Base-by-base conservation (phyloP, 2,113 vertebrate genomes). In the Archocentrus centrarchus region DNA sequence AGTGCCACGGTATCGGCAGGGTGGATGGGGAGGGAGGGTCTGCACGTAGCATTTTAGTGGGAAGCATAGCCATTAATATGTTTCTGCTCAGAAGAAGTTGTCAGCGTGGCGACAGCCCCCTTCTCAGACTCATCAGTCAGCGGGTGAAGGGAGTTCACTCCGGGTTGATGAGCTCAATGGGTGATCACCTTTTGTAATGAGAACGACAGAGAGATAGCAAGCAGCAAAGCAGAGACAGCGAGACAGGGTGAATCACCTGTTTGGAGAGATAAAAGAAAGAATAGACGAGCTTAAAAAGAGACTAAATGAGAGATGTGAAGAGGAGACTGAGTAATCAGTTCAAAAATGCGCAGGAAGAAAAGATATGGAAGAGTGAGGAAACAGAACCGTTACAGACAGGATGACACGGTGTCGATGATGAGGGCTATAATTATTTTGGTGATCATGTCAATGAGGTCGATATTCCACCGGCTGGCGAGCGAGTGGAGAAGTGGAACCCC, bases 181-280 rank as follows among this genome's bases (percentile, higher is more conserved):
- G 92, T 87, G 92, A 91, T 93, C 93, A 93, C 92, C 94, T 91
- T 92, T 85, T 83, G 81, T 91, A 92, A 93, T 90, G 91, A 92
- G 88, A 89, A 60, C n/a, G 66, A 88, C 81, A 11, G 62, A 80
- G 78, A 68, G 83, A 81, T 80, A 61, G 87, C 53, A 5, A 32
- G 57, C 50, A 61, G 82, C 77, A 73, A 61, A 84, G 86, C 68
- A 70, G 62, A 75, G 57, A 50, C 60, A 64, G 37, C 61, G 53
- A 41, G 84, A 91, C 27, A 6, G 59, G 68, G 85, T 35, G 75
- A 84, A 87, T 88, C 86, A 87, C 79, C 82, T 89, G 91, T 62
- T 88, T 2, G 3, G 22, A 53, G 73, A 79, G 89, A 91, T 87
- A 89, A 88, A 86, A 82, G 84, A 66, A 85, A 63, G 27, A 82